Evolutionary conservation across 2,888 invertebrate genomes (phyloP).

Genomic region (Acrobeloides nanus): DNA sequence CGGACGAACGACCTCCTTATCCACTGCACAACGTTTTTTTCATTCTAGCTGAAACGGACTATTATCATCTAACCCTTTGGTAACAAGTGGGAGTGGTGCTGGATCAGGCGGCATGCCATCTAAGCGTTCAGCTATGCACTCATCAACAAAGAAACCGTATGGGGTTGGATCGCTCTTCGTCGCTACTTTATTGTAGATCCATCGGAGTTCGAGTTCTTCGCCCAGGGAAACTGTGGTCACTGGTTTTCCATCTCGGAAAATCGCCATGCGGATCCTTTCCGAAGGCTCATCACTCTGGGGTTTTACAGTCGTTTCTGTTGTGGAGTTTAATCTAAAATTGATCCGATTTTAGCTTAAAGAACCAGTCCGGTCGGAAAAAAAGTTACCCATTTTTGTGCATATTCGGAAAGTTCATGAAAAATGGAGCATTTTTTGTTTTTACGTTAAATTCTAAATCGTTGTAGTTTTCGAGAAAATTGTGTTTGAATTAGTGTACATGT

Average conservation of each 20-base stretch:
- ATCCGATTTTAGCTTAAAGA: background rate
- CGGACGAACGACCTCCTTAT: no score
- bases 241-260: conserved; percentile 37
- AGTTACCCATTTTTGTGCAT: no score
- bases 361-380: no score
- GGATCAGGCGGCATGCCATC: conserved; percentile 49
- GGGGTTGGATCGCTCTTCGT: conserved; percentile 4
- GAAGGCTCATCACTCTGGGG: conserved; percentile 12
- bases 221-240: conserved; percentile 43
- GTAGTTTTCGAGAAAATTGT: no score
- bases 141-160: conserved; percentile 46
- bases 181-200: conserved; percentile 28
- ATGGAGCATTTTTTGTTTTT: no score
- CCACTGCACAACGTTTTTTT: no score
- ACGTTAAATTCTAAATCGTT: no score
- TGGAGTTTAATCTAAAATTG: background rate
- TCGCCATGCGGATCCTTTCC: conserved; percentile 38
- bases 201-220: conserved; percentile 39
- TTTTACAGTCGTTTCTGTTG: background rate
- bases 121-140: conserved; percentile 48
- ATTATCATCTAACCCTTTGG: conserved; percentile 36
- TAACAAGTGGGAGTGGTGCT: conserved; percentile 39
- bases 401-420: no score
- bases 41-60: background rate
- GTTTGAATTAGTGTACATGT: no score